A percentile compares a stretch with the other conserved stretches of the same genome.
Conservation (phyloP, 2,888 invertebrate species). For the Scrobipalpa atriplicella region DNA sequence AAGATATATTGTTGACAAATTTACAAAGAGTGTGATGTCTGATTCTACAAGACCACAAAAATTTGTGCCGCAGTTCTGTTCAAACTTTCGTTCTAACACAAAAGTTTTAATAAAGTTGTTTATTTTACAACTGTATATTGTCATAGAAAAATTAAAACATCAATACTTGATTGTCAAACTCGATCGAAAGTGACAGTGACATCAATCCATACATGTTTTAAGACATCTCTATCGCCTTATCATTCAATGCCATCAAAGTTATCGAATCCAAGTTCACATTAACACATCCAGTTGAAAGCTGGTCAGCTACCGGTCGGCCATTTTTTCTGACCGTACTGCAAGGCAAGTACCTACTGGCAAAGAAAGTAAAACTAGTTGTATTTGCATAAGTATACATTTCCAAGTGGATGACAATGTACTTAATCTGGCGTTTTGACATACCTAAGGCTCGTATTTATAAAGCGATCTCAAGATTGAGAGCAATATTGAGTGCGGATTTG, state of each 20-base stretch:
- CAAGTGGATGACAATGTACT: slow-evolving; percentile 52
- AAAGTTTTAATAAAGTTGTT: too few relatives aligned
- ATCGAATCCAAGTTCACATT: slow-evolving; percentile 1
- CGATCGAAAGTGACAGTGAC: slow-evolving; percentile 14
- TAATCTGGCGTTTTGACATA: slow-evolving; percentile 41
- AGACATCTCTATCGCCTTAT: neutral
- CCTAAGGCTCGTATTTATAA: too few relatives aligned
- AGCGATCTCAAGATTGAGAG: too few relatives aligned
- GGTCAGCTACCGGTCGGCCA: neutral
- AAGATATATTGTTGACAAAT: too few relatives aligned
- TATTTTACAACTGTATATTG: too few relatives aligned
- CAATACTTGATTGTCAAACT: neutral
- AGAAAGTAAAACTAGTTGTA: slow-evolving; percentile 55
- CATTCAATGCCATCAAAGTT: neutral
- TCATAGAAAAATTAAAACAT: too few relatives aligned
- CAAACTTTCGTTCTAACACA: too few relatives aligned
- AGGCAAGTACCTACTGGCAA: slow-evolving; percentile 31
- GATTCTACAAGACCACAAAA: too few relatives aligned
- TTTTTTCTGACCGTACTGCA: slow-evolving; percentile 4
- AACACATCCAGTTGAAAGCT: slow-evolving; percentile 3
- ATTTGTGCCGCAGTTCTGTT: too few relatives aligned
- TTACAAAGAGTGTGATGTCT: too few relatives aligned
- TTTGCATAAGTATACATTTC: slow-evolving; percentile 50
- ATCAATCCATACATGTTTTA: neutral
- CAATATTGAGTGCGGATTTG: too few relatives aligned